Evolutionary conservation across 1,140 invertebrate genomes (phyloP), one percentile per base, ranked within the genome.

Genomic region (Panonychus citri): DNA sequence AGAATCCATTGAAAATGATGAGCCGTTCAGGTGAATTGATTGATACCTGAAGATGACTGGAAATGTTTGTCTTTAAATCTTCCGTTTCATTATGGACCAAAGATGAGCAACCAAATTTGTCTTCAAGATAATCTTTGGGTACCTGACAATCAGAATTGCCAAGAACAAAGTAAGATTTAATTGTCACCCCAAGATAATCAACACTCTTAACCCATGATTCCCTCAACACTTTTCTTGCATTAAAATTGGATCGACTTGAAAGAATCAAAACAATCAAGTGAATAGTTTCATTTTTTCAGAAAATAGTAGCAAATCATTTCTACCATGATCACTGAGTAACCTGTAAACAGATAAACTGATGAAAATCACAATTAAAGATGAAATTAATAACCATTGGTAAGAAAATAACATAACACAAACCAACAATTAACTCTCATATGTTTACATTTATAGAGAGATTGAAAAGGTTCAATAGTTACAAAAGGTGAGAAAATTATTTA

Each of bases 81-180:
- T 46, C 21, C 21, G 17, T 24, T 19, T n/a, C 42, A 24, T 46
- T 46, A 7, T 19, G 17, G 2, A 51, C 27, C 50, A 46, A 58
- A 40, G 42, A 51, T 17, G 53, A 10, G 58, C 62, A 63, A 10
- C 24, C n/a, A 59, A 56, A 63, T n/a, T 24, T 0, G 46, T 46
- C 46, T 51, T 59, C 10, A n/a, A 60, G 54, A 48, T 56, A 61
- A 34, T 57, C 42, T 19, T 52, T 54, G 19, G 62, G 60, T 37
- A 63, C 52, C 5, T 48, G 1, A 51, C 62, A 63, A 15, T 39
- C 49, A 24, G 37, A 28, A 25, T 61, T 40, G 19, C 62, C 62
- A 52, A 63, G 15, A 19, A 63, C 50, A 46, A 63, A 63, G 52
- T 58, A 57, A 17, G 55, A 28, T 49, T 59, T 62, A 1, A 59